phyloP scores from a whole-genome alignment of 1,140 invertebrate genomes.

The Drosophila sproati region DNA sequence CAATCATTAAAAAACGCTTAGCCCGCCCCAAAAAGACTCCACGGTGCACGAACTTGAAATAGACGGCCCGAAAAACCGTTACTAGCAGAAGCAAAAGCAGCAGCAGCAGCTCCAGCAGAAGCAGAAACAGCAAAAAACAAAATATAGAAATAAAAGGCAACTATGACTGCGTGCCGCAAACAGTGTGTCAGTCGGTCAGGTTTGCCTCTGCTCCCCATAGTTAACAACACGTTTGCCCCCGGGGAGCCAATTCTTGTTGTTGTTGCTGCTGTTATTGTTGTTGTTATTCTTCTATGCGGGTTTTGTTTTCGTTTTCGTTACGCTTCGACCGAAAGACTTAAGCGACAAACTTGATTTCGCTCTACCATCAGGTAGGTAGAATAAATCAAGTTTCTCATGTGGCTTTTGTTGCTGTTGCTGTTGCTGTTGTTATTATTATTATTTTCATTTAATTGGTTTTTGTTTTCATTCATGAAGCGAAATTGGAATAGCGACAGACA shows the following conservation, averaged over 20 bases:
- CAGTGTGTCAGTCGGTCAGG: slow-evolving; percentile 77
- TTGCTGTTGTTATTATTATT: slow-evolving; percentile 35
- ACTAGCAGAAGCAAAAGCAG: slow-evolving; percentile 35
- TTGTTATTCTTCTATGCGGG: slow-evolving; percentile 20
- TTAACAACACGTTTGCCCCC: slow-evolving; percentile 10
- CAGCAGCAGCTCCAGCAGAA: slow-evolving; percentile 12
- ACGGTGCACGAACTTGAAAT: slow-evolving; percentile 56
- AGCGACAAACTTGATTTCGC: slow-evolving; percentile 76
- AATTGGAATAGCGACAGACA: slow-evolving; percentile 31
- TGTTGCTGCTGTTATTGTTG: neutral
- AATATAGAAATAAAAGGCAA: slow-evolving; percentile 24
- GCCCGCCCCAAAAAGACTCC: slow-evolving; percentile 8
- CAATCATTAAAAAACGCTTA: slow-evolving; percentile 80
- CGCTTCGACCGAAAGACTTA: slow-evolving; percentile 80
- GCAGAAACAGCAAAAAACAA: slow-evolving; percentile 13
- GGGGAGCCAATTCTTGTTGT: slow-evolving; percentile 34
- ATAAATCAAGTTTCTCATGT: slow-evolving; percentile 18
- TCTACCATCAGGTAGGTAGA: slow-evolving; percentile 19
- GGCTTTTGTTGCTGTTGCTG: slow-evolving; percentile 27
- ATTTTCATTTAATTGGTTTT: slow-evolving; percentile 63
- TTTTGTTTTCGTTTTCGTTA: slow-evolving; percentile 80
- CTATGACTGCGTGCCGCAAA: slow-evolving; percentile 32
- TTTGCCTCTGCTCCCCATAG: slow-evolving; percentile 17
- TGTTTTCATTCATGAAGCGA: slow-evolving; percentile 48
- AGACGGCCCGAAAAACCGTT: slow-evolving; percentile 60